A percentile compares a stretch with the other conserved stretches of the same genome.
Evolutionary conservation across 1,140 invertebrate species (phyloP).

Genomic region (Globodera ellingtonae): DNA sequence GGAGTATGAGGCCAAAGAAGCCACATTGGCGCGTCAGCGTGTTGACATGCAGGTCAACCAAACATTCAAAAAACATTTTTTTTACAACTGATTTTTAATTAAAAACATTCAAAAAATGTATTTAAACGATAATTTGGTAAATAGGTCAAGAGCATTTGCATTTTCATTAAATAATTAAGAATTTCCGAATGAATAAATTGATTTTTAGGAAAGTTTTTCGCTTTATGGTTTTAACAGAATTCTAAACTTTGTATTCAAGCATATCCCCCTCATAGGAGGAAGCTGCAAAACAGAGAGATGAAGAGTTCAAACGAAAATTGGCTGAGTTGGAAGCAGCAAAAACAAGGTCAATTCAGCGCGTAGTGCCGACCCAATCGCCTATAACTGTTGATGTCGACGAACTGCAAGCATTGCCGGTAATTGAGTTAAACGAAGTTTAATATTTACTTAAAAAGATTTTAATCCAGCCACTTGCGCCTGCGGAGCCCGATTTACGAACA

Average conservation of each 20-base stretch:
- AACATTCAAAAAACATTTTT: background rate
- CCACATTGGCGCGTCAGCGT: background rate
- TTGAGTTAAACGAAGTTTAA: background rate
- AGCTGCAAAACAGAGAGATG: background rate
- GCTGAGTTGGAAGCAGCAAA: slow-evolving; percentile 2
- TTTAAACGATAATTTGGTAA: too few species aligned
- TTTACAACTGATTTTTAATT: background rate
- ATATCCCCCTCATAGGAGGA: background rate
- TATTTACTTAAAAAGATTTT: background rate
- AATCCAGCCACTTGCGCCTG: background rate
- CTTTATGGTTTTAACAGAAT: background rate
- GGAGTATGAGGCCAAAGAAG: background rate
- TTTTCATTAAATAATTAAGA: too few species aligned
- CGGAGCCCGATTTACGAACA: background rate
- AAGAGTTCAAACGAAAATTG: background rate
- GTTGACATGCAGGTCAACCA: slow-evolving; percentile 3
- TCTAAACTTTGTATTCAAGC: background rate
- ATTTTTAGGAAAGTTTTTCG: background rate
- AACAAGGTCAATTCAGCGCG: background rate
- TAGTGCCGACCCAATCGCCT: background rate
- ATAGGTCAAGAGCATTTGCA: too few species aligned
- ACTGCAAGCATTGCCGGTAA: background rate
- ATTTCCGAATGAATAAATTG: too few species aligned
- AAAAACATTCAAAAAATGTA: background rate
- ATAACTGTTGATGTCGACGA: background rate